A percentile compares a stretch with the other conserved stretches of the same genome.
These are phyloP conservation scores for Urosaurus nigricauda DNA, from an alignment of 2,797 vertebrate species.

Conservation along the genomic window DNA sequence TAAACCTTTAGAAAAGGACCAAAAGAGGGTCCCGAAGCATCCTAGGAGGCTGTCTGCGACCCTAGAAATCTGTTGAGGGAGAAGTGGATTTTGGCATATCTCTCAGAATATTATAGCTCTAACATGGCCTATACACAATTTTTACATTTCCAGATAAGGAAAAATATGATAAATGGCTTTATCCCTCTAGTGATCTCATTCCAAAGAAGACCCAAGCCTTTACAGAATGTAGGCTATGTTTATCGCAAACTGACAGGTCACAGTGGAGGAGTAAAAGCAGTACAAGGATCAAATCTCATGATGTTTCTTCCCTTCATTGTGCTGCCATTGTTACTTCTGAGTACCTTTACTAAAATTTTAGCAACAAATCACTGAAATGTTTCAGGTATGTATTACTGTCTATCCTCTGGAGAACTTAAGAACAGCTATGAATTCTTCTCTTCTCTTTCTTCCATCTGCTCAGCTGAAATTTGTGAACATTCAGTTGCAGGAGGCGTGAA, in stretches of 20 bases:
- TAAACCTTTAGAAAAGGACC: background rate
- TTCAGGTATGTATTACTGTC: background rate
- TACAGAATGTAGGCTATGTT: background rate
- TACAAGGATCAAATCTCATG: background rate
- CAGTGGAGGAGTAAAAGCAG: background rate
- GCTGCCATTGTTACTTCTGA: background rate
- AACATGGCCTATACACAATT: background rate
- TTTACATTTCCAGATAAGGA: background rate
- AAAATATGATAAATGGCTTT: background rate
- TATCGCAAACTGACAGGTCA: background rate
- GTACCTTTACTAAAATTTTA: background rate
- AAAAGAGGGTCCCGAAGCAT: background rate
- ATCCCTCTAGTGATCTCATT: background rate
- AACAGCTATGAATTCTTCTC: background rate
- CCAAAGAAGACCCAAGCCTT: background rate
- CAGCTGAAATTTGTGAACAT: background rate
- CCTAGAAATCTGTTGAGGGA: background rate
- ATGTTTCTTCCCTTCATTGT: background rate
- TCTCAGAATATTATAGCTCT: background rate
- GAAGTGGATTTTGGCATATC: background rate
- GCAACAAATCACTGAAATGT: background rate
- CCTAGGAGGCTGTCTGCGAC: background rate
- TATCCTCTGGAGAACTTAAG: background rate
- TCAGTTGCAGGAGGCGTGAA: background rate
- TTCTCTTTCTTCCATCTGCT: background rate